Percentiles rank a stretch among this genome's conserved stretches.
phyloP scores from a whole-genome alignment of 2,797 vertebrate species.

The Microctenopoma stevenorrisi region DNA sequence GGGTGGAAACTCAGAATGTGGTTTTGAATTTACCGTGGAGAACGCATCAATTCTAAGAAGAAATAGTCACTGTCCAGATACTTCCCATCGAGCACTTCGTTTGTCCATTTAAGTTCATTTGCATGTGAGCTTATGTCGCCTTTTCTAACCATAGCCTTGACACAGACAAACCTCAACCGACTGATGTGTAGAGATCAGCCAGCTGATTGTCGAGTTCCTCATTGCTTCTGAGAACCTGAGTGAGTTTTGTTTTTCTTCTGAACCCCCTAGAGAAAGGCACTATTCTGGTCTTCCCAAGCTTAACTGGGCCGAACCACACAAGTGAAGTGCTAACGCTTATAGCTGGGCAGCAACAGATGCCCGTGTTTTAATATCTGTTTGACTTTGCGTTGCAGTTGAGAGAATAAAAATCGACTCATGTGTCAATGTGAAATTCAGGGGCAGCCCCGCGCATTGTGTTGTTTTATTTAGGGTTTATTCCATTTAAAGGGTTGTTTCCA shows the following conservation, averaged over 20 bases:
- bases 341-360: neutral
- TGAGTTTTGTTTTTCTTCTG: neutral
- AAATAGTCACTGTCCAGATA: neutral
- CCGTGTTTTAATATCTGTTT: neutral
- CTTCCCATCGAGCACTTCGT: too few species aligned
- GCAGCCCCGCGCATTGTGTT: neutral
- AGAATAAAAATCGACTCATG: neutral
- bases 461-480: too few species aligned
- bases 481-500: too few species aligned
- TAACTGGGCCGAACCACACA: neutral
- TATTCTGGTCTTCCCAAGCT: conserved; percentile 14
- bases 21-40: too few species aligned
- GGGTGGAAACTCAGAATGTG: too few species aligned
- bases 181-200: conserved; percentile 9
- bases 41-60: too few species aligned
- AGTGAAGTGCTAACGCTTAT: neutral
- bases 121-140: neutral
- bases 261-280: conserved; percentile 29
- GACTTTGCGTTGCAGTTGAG: neutral
- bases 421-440: neutral
- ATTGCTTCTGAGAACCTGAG: conserved; percentile 47
- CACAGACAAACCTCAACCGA: neutral
- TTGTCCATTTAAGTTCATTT: too few species aligned
- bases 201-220: conserved; percentile 48
- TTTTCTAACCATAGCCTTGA: neutral